These are phyloP conservation scores for Montipora capitata DNA, from an alignment of 92 coral and sea anemone genomes.

Conservation along the genomic window DNA sequence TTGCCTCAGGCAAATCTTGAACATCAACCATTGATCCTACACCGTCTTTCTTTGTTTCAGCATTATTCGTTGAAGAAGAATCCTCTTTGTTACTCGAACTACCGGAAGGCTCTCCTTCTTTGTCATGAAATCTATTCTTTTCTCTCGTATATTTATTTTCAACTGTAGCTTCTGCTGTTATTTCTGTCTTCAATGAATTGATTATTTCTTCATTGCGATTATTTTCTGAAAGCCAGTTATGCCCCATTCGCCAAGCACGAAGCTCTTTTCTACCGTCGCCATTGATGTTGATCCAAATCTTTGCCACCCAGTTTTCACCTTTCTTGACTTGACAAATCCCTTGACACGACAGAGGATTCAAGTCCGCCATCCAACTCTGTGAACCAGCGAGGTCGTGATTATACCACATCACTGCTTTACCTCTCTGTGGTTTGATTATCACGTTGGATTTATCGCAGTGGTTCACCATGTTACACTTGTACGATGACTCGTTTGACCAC, in stretches of 20 bases:
- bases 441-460: slow-evolving; percentile 89
- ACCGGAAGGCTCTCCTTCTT: not conserved
- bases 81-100: not conserved
- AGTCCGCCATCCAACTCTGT: slow-evolving; percentile 86
- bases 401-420: slow-evolving; percentile 94
- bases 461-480: slow-evolving; percentile 89
- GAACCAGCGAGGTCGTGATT: slow-evolving; percentile 84
- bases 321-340: slow-evolving; percentile 91
- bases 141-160: slow-evolving; percentile 84
- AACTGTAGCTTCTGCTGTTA: slow-evolving; percentile 21
- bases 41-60: not conserved
- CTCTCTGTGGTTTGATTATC: slow-evolving; percentile 83
- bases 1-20: slow-evolving; percentile 12
- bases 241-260: slow-evolving; percentile 90
- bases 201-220: slow-evolving; percentile 78
- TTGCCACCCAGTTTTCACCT: slow-evolving; percentile 97
- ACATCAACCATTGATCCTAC: not conserved
- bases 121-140: slow-evolving; percentile 41
- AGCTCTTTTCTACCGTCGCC: slow-evolving; percentile 91
- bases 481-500: slow-evolving; percentile 85
- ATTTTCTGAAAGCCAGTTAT: slow-evolving; percentile 85
- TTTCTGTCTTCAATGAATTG: slow-evolving; percentile 63
- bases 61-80: not conserved
- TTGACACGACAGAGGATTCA: slow-evolving; percentile 88
- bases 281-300: slow-evolving; percentile 87